These are phyloP conservation scores for Labrus mixtus DNA, from an alignment of 2,113 vertebrate genomes.

Conservation along the genomic window DNA sequence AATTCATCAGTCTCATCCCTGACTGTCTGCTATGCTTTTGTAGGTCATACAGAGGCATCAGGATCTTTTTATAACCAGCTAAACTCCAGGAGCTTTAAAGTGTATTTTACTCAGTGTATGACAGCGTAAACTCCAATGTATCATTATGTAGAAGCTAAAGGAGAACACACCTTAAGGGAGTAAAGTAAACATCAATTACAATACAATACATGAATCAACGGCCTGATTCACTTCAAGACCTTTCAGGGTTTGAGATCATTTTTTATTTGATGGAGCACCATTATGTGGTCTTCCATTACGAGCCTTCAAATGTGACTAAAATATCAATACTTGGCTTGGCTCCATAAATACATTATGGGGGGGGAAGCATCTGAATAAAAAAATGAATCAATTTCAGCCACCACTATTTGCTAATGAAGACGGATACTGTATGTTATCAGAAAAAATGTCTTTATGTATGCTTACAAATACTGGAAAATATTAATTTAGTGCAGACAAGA, in stretches of 20 bases:
- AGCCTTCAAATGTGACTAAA: conserved; percentile 29
- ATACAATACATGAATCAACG: conserved; percentile 9
- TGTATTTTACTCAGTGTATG: background rate
- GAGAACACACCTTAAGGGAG: background rate
- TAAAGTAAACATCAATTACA: conserved; percentile 32
- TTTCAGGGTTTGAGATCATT: conserved; percentile 7
- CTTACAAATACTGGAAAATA: background rate
- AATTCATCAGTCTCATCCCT: too few species aligned
- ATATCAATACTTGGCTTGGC: conserved; percentile 40
- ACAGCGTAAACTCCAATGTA: background rate
- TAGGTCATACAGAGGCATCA: too few species aligned
- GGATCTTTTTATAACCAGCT: background rate
- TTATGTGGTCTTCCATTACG: conserved; percentile 31
- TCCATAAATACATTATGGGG: conserved; percentile 29
- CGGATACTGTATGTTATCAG: background rate
- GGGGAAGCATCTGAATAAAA: conserved; percentile 5
- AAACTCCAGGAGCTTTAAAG: background rate
- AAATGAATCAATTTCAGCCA: conserved; percentile 20
- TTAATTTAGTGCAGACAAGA: background rate
- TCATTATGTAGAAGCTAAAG: background rate
- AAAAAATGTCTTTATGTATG: background rate
- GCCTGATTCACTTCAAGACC: background rate
- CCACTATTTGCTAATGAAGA: conserved; percentile 18
- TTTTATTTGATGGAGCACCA: conserved; percentile 13
- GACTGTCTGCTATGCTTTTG: too few species aligned